Evolutionary conservation across 2,888 invertebrate genomes (phyloP).

Genomic region (Lepidonotus clava): DNA sequence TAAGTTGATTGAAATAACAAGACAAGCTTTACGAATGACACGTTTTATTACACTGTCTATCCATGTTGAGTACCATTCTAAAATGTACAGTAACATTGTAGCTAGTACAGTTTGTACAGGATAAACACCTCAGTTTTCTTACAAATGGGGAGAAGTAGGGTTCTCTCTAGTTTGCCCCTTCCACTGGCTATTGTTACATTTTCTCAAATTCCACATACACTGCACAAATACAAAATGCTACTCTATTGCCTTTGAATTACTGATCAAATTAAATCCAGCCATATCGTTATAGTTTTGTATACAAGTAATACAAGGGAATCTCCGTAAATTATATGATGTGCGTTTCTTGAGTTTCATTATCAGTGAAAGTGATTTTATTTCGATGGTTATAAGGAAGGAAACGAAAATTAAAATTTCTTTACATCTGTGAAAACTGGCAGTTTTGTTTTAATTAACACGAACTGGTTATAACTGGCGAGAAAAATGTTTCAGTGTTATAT

Average conservation of each 20-base stretch:
- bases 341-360: not conserved
- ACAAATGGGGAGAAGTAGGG: no score
- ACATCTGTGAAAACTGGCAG: no score
- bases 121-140: not conserved
- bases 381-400: no score
- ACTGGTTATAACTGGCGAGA: no score
- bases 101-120: constrained; percentile 1
- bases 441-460: no score
- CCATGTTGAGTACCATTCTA: constrained; percentile 13
- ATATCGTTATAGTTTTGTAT: not conserved
- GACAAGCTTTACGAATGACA: not conserved
- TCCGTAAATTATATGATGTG: not conserved
- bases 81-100: not conserved
- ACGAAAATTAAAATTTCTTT: no score
- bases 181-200: not conserved
- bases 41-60: constrained; percentile 5
- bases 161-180: not conserved
- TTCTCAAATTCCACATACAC: no score
- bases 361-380: no score
- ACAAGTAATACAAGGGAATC: not conserved
- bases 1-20: not conserved
- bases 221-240: no score
- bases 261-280: no score
- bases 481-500: no score
- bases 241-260: no score